These are phyloP conservation scores for Potamarius usumacintae DNA, from an alignment of 2,113 vertebrate species.

Conservation along the genomic window DNA sequence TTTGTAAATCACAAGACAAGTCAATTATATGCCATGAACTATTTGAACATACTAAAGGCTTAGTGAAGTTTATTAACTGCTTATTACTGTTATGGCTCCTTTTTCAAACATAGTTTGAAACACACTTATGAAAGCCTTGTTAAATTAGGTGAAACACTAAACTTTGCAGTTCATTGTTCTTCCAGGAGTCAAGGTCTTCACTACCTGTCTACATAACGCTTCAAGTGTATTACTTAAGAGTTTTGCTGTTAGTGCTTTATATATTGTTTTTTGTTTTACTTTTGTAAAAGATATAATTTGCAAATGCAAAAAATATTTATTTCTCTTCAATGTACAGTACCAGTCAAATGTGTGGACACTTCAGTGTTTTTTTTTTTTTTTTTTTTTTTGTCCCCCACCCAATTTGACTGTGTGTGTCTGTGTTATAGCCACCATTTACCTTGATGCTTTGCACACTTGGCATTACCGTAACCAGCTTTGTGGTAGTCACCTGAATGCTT, in stretches of 20 bases:
- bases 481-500: no score
- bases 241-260: conserved; percentile 38
- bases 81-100: background rate
- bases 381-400: no score
- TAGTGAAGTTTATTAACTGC: conserved; percentile 4
- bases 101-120: background rate
- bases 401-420: no score
- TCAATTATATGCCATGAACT: background rate
- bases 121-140: background rate
- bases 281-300: background rate
- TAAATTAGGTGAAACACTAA: background rate
- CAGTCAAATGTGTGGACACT: no score
- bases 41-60: background rate
- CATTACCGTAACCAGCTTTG: no score
- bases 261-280: conserved; percentile 35
- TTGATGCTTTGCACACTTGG: no score
- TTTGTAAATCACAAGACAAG: background rate
- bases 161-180: background rate
- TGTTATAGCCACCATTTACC: no score
- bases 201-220: background rate
- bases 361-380: no score
- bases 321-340: background rate
- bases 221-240: background rate
- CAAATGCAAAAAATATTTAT: conserved; percentile 33
- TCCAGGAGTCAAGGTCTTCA: background rate